Base-by-base conservation (phyloP, 2,888 invertebrate genomes). In the Bugula neritina region DNA sequence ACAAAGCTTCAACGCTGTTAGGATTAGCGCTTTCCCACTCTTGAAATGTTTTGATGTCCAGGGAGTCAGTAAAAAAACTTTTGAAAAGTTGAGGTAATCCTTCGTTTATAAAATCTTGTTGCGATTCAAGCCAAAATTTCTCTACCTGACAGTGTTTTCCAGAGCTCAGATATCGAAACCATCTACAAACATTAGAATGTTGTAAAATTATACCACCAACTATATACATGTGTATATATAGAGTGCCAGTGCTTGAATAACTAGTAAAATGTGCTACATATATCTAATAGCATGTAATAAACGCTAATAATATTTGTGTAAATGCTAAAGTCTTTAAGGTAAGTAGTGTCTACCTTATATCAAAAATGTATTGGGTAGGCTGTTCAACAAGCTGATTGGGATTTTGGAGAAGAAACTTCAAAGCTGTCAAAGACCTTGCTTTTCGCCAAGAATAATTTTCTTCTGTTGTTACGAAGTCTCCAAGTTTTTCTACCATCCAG, bases 81-180 rank as follows among this genome's bases (percentile, higher is more conserved):
- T 63, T 25, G 5, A 63, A 63, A 2, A 63, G 63, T 34, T 63
- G 5, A 27, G 63, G 31, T 3, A 63, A n/a, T 29, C 63, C 63
- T 13, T 25, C 25, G 27, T 31, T 27, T 5, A 63, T n/a, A 5
- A 63, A 63, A 13, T 29, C 27, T 3, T 21, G 10, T 63, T 63
- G 63, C 5, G 29, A 23, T 31, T 21, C 63, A 10, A 63, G 5
- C 13, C 25, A 27, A 43, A 10, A 5, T 31, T 25, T 63, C n/a
- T 63, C 63, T 29, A 63, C 17, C 31, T 31, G 21, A 21, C 10
- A 13, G 34, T 63, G 63, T n/a, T 63, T 63, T 3, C 29, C 27
- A 3, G 63, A 63, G 31, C 63, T 63, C 31, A 63, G n/a, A 63
- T 63, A 63, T 10, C 63, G 29, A 34, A 63, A 63, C 63, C 63